Base-by-base conservation (phyloP, 2,797 vertebrate genomes). In the Periparus ater region DNA sequence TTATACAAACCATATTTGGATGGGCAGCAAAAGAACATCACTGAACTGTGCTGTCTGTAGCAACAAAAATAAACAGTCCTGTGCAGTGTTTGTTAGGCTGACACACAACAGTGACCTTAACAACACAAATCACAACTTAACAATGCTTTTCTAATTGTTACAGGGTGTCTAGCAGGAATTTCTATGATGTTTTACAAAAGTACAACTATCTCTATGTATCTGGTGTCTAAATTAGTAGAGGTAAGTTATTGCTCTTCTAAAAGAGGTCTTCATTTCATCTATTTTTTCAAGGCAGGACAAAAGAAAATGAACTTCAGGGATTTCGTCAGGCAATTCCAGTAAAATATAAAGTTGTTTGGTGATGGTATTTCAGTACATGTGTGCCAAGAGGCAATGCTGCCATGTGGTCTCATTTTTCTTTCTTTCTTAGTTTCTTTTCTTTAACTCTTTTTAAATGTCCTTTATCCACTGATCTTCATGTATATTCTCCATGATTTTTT, bases 141-240 rank as follows among this genome's bases (percentile, higher is more conserved):
- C 27, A 57, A 23, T 87, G 45, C 53, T 85, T 95, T 55, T 88
- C 91, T 75, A 13, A 67, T 81, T 51, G 51, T 95, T 96, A 40
- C 94, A 99, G 99, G 99, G 27, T 99, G 99, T 97, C 97, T 99
- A 96, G 99, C 99, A 71, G 99, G 99, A 81, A 93, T 98, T 58
- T 99, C 99, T 42, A 99, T 99, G 99, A 99, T 99, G 98, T 99
- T 99, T 98, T 99, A 99, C 98, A 99, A 99, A 98, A 99, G 99
- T 97, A 99, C 99, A 44, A 97, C 98, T 29, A 99, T 99, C 97
- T 99, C 99, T 77, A 99, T 99, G 99, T 99, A 99, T 96, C 98
- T 99, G 91, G 99, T 99, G 95, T 99, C 99, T 51, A 99, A 99
- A 97, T 97, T 99, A 95, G 99, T 99, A 91, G 99, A 99, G 99